phyloP scores from a whole-genome alignment of 2,888 invertebrate species.

The Sipunculus nudus region DNA sequence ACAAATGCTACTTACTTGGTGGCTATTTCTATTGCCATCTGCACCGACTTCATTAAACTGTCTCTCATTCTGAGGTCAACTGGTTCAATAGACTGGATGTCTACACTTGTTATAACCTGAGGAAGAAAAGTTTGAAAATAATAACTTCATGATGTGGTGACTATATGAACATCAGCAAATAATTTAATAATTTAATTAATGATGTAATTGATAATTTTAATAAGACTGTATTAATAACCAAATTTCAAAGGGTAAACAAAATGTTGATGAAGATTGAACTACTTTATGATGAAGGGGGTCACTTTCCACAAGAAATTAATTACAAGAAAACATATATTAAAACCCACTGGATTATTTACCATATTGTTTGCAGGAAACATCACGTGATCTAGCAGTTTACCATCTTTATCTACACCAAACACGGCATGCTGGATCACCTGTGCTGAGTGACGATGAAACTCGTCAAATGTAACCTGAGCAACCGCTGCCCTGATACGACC shows the following conservation, averaged over 20 bases:
- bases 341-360: conserved; percentile 15
- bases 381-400: conserved; percentile 11
- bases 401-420: conserved; percentile 45
- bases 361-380: conserved; percentile 22
- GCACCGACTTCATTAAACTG: conserved; percentile 67
- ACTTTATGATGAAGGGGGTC: no score
- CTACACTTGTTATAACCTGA: conserved; percentile 65
- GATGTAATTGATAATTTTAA: no score
- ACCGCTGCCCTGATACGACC: conserved; percentile 56
- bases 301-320: no score
- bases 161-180: no score
- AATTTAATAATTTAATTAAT: no score
- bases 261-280: no score
- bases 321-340: no score
- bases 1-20: conserved; percentile 55
- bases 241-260: no score
- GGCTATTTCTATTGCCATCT: conserved; percentile 66
- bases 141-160: no score
- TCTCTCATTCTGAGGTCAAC: conserved; percentile 68
- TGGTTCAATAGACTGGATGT: conserved; percentile 69
- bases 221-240: no score
- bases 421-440: conserved; percentile 56
- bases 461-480: conserved; percentile 57
- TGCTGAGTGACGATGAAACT: conserved; percentile 58
- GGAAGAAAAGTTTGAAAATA: no score